phyloP scores from a whole-genome alignment of 1,140 invertebrate species.

The Drosophila takahashii region DNA sequence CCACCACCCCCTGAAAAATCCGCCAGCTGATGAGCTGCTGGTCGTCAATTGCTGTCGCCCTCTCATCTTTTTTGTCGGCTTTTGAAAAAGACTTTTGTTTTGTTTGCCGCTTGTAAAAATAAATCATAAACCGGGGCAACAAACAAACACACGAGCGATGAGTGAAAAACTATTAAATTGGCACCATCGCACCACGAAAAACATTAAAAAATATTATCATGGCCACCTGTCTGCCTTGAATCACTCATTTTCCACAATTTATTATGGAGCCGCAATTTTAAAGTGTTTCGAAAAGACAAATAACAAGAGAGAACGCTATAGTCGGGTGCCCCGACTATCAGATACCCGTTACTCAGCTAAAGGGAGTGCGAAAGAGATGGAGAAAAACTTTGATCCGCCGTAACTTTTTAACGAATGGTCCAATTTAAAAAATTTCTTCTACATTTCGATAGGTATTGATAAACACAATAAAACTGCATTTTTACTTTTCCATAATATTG shows the following conservation, averaged over 20 bases:
- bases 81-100: slow-evolving; percentile 45
- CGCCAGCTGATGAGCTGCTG: slow-evolving; percentile 28
- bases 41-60: slow-evolving; percentile 22
- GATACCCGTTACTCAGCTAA: too few relatives aligned
- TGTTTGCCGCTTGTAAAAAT: slow-evolving; percentile 59
- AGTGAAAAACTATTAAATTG: slow-evolving; percentile 44
- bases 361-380: too few relatives aligned
- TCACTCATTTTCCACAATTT: slow-evolving; percentile 25
- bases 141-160: not conserved
- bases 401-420: too few relatives aligned
- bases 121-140: slow-evolving; percentile 42
- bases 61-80: slow-evolving; percentile 31
- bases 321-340: too few relatives aligned
- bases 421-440: too few relatives aligned
- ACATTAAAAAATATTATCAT: slow-evolving; percentile 19
- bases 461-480: too few relatives aligned
- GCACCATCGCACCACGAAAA: slow-evolving; percentile 10
- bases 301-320: too few relatives aligned
- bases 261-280: slow-evolving; percentile 2
- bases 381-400: too few relatives aligned
- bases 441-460: too few relatives aligned
- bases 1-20: not conserved
- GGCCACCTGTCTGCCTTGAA: slow-evolving; percentile 44
- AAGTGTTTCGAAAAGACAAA: slow-evolving; percentile 9
- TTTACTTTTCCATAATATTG: too few relatives aligned